A percentile compares a stretch with the other conserved stretches of the same genome.
phyloP scores from a whole-genome alignment of 2,888 invertebrate species.

The Isotomurus palustris region DNA sequence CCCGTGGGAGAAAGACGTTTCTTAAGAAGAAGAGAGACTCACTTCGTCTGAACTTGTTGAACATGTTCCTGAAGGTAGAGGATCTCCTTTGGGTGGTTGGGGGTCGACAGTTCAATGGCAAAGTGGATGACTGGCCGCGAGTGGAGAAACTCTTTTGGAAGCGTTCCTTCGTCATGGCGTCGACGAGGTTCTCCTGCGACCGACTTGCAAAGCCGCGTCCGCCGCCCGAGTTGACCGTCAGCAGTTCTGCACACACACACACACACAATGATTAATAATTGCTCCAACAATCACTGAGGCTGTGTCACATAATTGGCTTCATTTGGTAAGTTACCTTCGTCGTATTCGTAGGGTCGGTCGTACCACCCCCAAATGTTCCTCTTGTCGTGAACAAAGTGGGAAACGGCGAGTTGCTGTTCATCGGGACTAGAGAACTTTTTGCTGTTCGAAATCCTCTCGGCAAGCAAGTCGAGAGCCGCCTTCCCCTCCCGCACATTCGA shows the following conservation, averaged over 20 bases:
- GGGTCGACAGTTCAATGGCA: conserved; percentile 41
- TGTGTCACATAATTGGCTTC: not conserved
- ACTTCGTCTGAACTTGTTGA: conserved; percentile 43
- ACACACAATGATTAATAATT: not conserved
- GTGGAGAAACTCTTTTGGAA: conserved; percentile 36
- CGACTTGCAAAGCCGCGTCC: conserved; percentile 35
- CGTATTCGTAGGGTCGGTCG: conserved; percentile 40
- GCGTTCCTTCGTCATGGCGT: conserved; percentile 39
- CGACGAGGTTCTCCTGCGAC: conserved; percentile 42
- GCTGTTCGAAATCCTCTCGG: conserved; percentile 21
- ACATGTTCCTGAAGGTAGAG: conserved; percentile 43
- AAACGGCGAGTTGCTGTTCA: conserved; percentile 28
- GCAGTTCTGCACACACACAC: conserved; percentile 17
- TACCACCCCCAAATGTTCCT: conserved; percentile 40
- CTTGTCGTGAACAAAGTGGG: conserved; percentile 36
- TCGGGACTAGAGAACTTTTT: conserved; percentile 21
- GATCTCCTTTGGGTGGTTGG: conserved; percentile 34
- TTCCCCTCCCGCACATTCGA: conserved; percentile 19
- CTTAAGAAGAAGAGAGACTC: conserved; percentile 11
- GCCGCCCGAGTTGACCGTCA: conserved; percentile 10
- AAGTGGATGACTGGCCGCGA: conserved; percentile 40
- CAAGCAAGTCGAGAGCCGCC: conserved; percentile 23
- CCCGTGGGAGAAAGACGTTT: not conserved
- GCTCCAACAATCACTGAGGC: not conserved
- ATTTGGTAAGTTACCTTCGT: conserved; percentile 25